Conservation (phyloP, 2,888 invertebrate genomes). For the Coelinius sp. region DNA sequence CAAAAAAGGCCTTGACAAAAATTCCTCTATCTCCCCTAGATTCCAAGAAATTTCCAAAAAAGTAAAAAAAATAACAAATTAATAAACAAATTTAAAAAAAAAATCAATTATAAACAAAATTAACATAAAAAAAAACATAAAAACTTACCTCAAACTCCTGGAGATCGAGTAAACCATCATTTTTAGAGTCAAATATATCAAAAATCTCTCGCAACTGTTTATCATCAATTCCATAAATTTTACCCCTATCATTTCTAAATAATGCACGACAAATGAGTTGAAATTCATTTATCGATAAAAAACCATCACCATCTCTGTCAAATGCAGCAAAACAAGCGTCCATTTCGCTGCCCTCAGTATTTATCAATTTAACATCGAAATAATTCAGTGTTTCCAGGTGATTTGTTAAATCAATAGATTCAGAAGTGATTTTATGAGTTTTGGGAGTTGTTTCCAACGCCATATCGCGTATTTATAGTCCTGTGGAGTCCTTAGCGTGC, state of each 20-base stretch:
- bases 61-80: too few species aligned
- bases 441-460: not conserved
- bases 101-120: not conserved
- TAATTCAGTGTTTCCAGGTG: constrained; percentile 69
- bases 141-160: constrained; percentile 80
- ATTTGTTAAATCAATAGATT: constrained; percentile 65
- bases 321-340: constrained; percentile 93
- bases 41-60: not conserved
- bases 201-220: constrained; percentile 83
- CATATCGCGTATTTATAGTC: not conserved
- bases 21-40: too few species aligned
- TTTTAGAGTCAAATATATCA: constrained; percentile 84
- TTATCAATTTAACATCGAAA: constrained; percentile 63
- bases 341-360: constrained; percentile 72
- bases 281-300: constrained; percentile 83
- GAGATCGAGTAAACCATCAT: constrained; percentile 83
- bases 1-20: too few species aligned
- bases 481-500: not conserved
- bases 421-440: not conserved
- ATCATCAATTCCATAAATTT: constrained; percentile 83
- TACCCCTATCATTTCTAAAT: constrained; percentile 88
- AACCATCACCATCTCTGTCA: constrained; percentile 91
- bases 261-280: constrained; percentile 86
- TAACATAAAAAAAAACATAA: not conserved
- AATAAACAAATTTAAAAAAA: too few species aligned